Conservation (phyloP, 2,113 vertebrate species). For the Sinocyclocheilus anophthalmus region DNA sequence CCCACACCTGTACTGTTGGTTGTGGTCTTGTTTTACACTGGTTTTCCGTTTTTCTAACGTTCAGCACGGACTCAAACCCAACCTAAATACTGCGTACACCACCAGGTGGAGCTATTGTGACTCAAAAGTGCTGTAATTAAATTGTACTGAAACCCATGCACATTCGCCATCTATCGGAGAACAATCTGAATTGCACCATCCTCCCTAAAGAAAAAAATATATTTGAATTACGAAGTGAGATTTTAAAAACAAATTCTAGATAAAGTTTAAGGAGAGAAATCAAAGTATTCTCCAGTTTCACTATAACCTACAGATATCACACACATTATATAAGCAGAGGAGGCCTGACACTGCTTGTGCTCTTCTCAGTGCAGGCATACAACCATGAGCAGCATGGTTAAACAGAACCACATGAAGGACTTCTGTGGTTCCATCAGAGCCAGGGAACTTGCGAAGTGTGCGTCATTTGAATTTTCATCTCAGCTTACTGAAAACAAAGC, state of each 20-base stretch:
- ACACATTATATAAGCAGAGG: neutral
- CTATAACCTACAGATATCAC: neutral
- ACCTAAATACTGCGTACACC: neutral
- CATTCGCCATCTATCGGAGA: conserved; percentile 38
- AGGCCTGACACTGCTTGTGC: neutral
- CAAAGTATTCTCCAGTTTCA: conserved; percentile 6
- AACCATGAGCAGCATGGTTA: conserved; percentile 17
- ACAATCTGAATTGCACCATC: neutral
- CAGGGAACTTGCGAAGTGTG: conserved; percentile 1
- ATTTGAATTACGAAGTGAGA: neutral
- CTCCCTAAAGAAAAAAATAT: no score
- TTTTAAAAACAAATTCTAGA: neutral
- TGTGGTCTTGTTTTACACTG: neutral
- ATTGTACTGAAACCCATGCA: neutral
- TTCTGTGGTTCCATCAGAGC: conserved; percentile 37
- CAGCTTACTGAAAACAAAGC: conserved; percentile 14
- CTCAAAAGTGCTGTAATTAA: neutral
- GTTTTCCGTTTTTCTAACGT: neutral
- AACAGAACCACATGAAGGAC: conserved; percentile 48
- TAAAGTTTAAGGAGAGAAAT: neutral
- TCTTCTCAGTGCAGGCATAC: neutral
- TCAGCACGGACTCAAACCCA: neutral
- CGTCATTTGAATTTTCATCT: conserved; percentile 9
- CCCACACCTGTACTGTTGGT: neutral
- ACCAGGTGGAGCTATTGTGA: conserved; percentile 30